phyloP scores from a whole-genome alignment of 2,888 invertebrate species.

The Cheilosia urbana region DNA sequence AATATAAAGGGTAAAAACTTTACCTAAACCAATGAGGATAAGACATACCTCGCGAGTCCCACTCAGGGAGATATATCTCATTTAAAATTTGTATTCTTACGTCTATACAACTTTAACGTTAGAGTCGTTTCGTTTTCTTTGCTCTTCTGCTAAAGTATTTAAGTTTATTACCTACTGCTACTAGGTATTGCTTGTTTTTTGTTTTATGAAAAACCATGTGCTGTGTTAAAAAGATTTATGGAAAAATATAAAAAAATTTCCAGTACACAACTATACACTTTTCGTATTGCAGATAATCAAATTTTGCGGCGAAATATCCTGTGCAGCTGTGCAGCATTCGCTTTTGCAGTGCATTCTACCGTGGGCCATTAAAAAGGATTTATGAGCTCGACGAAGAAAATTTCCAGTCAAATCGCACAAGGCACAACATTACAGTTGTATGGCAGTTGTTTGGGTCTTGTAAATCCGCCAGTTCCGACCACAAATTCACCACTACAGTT shows the following conservation, averaged over 20 bases:
- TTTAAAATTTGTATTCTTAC: too few relatives aligned
- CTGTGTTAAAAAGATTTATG: constrained; percentile 37
- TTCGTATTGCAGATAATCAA: constrained; percentile 66
- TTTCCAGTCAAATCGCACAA: constrained; percentile 61
- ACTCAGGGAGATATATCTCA: too few relatives aligned
- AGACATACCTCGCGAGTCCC: too few relatives aligned
- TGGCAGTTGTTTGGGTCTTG: constrained; percentile 67
- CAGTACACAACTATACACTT: constrained; percentile 24
- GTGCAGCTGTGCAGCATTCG: constrained; percentile 53
- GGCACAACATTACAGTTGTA: constrained; percentile 40
- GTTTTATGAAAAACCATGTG: background rate
- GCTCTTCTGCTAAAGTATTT: too few relatives aligned
- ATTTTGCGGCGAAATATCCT: constrained; percentile 44
- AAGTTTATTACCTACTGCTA: too few relatives aligned
- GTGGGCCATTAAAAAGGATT: constrained; percentile 69
- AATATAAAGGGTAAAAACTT: too few relatives aligned
- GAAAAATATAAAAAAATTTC: constrained; percentile 30
- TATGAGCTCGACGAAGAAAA: constrained; percentile 68
- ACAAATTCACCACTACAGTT: constrained; percentile 66
- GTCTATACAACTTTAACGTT: too few relatives aligned
- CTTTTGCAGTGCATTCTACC: constrained; percentile 49
- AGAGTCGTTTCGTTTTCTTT: too few relatives aligned
- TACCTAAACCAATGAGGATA: too few relatives aligned
- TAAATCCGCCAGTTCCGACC: constrained; percentile 67
- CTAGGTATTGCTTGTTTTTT: background rate